These are phyloP conservation scores for Bombus soroeensis DNA, from an alignment of 1,140 invertebrate species.

Conservation along the genomic window DNA sequence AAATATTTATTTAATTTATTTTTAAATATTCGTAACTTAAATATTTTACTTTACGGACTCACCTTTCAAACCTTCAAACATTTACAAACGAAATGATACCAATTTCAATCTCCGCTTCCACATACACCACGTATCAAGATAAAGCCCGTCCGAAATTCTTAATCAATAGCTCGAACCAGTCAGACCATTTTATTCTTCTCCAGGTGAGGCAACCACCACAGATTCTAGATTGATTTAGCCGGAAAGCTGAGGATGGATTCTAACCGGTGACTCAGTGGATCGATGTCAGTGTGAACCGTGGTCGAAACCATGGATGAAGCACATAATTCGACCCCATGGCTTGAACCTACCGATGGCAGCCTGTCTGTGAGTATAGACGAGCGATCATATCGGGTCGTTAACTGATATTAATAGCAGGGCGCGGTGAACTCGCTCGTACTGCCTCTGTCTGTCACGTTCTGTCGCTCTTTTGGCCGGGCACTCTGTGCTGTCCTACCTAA, in stretches of 20 bases:
- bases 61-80: not conserved
- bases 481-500: constrained; percentile 39
- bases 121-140: not conserved
- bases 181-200: not conserved
- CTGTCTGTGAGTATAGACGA: constrained; percentile 66
- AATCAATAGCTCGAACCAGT: not conserved
- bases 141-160: not conserved
- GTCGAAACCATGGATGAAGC: constrained; percentile 38
- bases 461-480: constrained; percentile 1
- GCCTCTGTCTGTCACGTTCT: constrained; percentile 14
- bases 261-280: constrained; percentile 75
- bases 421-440: constrained; percentile 67
- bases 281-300: constrained; percentile 68
- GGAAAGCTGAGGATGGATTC: constrained; percentile 5
- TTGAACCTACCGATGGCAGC: constrained; percentile 40
- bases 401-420: constrained; percentile 83
- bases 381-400: constrained; percentile 81
- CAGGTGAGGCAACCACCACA: not conserved
- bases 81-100: not conserved
- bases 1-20: not conserved
- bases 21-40: not conserved
- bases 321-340: constrained; percentile 42
- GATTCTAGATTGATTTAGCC: not conserved
- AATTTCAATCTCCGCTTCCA: not conserved
- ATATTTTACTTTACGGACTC: not conserved